phyloP scores from a whole-genome alignment of 2,113 vertebrate genomes.

The Sebastes schlegelii region DNA sequence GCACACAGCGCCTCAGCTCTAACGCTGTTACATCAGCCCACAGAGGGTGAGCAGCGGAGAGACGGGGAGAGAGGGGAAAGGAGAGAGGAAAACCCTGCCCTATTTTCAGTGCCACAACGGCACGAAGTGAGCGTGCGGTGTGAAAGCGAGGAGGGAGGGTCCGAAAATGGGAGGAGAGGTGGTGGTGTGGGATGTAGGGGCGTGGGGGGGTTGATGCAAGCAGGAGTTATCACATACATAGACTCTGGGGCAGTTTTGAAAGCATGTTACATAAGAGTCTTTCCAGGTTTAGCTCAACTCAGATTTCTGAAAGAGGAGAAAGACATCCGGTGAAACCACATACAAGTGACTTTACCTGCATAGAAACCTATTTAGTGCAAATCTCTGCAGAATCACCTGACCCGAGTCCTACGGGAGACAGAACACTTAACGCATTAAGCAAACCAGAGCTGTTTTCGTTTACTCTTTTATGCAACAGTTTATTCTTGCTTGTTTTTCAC shows the following conservation, averaged over 20 bases:
- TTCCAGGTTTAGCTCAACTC: conserved; percentile 70
- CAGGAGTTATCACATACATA: conserved; percentile 55
- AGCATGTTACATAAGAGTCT: conserved; percentile 77
- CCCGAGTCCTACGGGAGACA: background rate
- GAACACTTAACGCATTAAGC: conserved; percentile 36
- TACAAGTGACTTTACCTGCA: background rate
- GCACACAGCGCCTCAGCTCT: conserved; percentile 65
- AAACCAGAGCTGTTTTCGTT: conserved; percentile 51
- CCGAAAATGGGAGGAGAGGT: conserved; percentile 21
- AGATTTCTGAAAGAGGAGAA: conserved; percentile 23
- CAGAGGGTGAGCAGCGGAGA: conserved; percentile 38
- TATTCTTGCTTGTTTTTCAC: conserved; percentile 58
- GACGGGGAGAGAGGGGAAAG: conserved; percentile 12
- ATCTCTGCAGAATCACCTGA: conserved; percentile 46
- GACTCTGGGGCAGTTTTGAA: conserved; percentile 74
- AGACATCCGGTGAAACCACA: background rate
- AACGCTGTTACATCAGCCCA: conserved; percentile 78
- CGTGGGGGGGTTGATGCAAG: conserved; percentile 22
- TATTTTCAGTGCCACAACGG: conserved; percentile 76
- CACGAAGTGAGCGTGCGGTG: conserved; percentile 71
- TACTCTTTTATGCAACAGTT: conserved; percentile 56
- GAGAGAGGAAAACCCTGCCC: conserved; percentile 82
- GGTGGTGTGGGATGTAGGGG: background rate
- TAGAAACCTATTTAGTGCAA: background rate
- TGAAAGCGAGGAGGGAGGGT: conserved; percentile 52